Evolutionary conservation across 2,797 vertebrate species (phyloP).

Genomic region (Hephaestus fuliginosus): DNA sequence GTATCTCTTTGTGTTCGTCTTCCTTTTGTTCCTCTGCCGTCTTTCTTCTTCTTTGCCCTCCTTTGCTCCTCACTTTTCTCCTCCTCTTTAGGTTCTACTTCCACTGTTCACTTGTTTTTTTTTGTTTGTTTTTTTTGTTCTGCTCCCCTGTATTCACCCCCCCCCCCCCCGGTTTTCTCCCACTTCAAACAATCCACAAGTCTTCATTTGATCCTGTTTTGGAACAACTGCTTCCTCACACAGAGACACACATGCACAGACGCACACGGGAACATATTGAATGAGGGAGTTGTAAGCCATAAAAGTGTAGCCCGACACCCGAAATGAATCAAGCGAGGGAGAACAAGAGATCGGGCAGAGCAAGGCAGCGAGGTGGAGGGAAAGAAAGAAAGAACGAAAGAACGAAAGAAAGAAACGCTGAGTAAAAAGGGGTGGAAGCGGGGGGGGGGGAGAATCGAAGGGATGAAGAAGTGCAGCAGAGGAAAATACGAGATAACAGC

Average conservation of each 20-base stretch:
- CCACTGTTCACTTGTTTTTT: slow-evolving; percentile 30
- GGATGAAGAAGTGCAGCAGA: slow-evolving; percentile 23
- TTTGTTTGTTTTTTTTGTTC: neutral
- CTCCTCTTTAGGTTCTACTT: slow-evolving; percentile 19
- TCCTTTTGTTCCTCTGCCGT: neutral
- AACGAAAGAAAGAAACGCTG: neutral
- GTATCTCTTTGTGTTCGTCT: neutral
- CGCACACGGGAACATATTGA: slow-evolving; percentile 38
- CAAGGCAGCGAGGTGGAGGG: slow-evolving; percentile 21
- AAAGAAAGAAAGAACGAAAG: neutral
- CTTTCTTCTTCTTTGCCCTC: slow-evolving; percentile 22
- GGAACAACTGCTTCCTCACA: slow-evolving; percentile 45
- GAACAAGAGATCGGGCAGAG: slow-evolving; percentile 15
- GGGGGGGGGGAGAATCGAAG: slow-evolving; percentile 3
- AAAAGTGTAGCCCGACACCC: slow-evolving; percentile 36
- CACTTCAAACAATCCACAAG: slow-evolving; percentile 57
- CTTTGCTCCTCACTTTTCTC: slow-evolving; percentile 29
- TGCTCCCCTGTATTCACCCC: slow-evolving; percentile 24
- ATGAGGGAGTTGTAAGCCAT: slow-evolving; percentile 35
- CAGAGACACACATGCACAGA: slow-evolving; percentile 18
- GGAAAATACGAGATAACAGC: slow-evolving; percentile 43
- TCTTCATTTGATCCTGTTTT: slow-evolving; percentile 57
- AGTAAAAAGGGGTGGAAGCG: slow-evolving; percentile 8
- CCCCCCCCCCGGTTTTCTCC: neutral
- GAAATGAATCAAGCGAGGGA: slow-evolving; percentile 49